phyloP scores from a whole-genome alignment of 2,113 vertebrate species.

The Solenodon paradoxus region DNA sequence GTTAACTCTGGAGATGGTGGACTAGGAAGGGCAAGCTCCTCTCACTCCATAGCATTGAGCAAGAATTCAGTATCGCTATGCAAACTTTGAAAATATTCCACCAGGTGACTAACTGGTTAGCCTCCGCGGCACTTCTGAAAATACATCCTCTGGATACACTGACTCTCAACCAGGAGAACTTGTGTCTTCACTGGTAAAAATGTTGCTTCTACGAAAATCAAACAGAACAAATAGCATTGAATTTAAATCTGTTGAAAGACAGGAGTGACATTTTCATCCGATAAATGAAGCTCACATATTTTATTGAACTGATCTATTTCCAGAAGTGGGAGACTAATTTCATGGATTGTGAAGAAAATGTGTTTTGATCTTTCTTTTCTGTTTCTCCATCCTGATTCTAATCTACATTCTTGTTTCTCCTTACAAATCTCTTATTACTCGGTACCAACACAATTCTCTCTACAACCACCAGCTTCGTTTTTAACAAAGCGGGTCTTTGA shows the following conservation, averaged over 20 bases:
- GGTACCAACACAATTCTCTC: background rate
- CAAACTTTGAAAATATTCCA: background rate
- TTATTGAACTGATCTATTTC: background rate
- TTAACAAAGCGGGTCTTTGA: background rate
- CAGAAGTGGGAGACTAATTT: background rate
- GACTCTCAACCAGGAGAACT: background rate
- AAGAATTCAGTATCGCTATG: background rate
- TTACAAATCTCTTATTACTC: background rate
- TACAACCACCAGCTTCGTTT: background rate
- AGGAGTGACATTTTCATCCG: background rate
- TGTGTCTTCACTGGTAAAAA: background rate
- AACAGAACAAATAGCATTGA: background rate
- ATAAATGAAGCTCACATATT: background rate
- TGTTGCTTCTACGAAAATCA: background rate
- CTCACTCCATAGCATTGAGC: background rate
- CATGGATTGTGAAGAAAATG: background rate
- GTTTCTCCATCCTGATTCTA: background rate
- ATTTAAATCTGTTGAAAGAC: background rate
- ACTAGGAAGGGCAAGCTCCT: background rate
- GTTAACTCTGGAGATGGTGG: background rate
- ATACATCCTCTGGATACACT: background rate
- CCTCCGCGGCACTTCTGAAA: background rate
- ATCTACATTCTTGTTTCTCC: background rate
- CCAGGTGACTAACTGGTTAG: background rate
- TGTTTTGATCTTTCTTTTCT: background rate